Percentiles rank a stretch among this genome's conserved stretches.
phyloP scores from a whole-genome alignment of 2,888 invertebrate genomes.

The Troilus luridus region DNA sequence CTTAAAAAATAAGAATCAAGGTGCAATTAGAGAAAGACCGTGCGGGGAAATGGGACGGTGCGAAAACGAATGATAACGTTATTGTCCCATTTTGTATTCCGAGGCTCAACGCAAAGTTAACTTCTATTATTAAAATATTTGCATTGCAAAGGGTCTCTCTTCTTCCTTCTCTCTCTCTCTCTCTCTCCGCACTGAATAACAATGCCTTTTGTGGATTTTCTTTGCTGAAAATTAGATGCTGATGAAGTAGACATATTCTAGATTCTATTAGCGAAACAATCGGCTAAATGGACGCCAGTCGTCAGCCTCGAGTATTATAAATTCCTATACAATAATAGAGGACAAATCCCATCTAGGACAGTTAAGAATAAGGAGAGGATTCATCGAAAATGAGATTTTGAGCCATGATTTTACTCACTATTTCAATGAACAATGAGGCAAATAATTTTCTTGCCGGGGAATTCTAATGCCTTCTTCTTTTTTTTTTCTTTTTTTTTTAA shows the following conservation, averaged over 20 bases:
- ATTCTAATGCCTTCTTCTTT: too few species aligned
- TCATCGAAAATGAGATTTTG: not conserved
- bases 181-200: constrained; percentile 26
- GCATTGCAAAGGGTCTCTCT: constrained; percentile 23
- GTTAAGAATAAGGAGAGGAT: not conserved
- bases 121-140: constrained; percentile 47
- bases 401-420: not conserved
- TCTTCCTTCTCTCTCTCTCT: constrained; percentile 15
- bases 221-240: constrained; percentile 41
- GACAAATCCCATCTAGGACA: not conserved
- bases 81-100: constrained; percentile 20
- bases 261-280: constrained; percentile 40
- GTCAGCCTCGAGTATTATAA: not conserved
- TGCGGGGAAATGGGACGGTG: constrained; percentile 1
- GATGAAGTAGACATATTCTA: constrained; percentile 38
- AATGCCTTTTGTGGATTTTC: constrained; percentile 29
- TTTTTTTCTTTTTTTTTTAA: too few species aligned
- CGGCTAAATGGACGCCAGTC: not conserved
- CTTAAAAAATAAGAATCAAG: not conserved
- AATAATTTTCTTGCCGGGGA: not conserved
- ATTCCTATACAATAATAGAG: not conserved
- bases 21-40: not conserved
- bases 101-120: constrained; percentile 10
- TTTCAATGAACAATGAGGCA: not conserved
- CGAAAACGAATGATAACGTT: constrained; percentile 38